Evolutionary conservation across 2,113 vertebrate species (phyloP).

Genomic region (Theristicus caerulescens): DNA sequence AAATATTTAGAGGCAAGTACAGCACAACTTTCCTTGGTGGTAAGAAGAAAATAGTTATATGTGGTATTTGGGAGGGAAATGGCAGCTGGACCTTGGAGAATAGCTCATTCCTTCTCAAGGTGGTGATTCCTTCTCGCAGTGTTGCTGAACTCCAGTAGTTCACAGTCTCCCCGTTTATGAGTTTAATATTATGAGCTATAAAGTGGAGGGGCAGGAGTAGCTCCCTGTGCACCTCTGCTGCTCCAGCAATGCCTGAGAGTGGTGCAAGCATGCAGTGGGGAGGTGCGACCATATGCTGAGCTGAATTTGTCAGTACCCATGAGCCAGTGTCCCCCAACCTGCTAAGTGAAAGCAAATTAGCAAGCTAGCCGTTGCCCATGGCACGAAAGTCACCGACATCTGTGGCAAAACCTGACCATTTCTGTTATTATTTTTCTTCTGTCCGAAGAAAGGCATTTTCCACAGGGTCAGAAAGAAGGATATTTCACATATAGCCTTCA

Average conservation of each 20-base stretch:
- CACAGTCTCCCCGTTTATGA: background rate
- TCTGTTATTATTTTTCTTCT: background rate
- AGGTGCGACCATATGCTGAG: accelerated
- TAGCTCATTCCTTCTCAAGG: background rate
- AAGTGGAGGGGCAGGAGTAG: background rate
- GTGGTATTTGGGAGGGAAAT: background rate
- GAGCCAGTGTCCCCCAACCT: background rate
- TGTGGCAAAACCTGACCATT: background rate
- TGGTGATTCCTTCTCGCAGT: background rate
- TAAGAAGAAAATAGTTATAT: background rate
- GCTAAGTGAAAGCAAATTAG: background rate
- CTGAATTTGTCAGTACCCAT: accelerated
- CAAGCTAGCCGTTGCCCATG: background rate
- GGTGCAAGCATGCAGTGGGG: accelerated
- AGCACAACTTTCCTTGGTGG: background rate
- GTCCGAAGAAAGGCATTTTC: background rate
- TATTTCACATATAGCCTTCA: background rate
- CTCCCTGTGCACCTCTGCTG: background rate
- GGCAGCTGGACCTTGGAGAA: background rate
- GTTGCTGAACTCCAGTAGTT: background rate
- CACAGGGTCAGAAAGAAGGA: background rate
- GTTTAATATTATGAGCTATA: background rate
- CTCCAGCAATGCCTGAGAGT: background rate
- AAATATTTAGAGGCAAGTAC: background rate
- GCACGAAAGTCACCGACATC: accelerated